Evolutionary conservation across 2,113 vertebrate genomes (phyloP).

Genomic region (Aptenodytes patagonicus): DNA sequence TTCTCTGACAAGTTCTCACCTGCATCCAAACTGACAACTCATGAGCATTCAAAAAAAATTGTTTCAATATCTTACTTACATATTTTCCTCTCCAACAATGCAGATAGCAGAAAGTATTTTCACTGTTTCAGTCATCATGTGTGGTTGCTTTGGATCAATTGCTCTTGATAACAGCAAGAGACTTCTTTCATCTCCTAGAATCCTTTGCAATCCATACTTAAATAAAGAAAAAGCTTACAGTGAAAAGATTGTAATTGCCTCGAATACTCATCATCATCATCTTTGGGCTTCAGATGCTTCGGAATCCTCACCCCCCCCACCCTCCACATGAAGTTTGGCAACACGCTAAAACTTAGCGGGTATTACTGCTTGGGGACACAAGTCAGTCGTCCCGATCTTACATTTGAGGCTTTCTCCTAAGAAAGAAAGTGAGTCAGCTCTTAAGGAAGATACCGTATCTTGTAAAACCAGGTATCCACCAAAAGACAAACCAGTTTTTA

Average conservation of each 20-base stretch:
- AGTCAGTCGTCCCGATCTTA: not conserved
- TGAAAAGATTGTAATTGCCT: not conserved
- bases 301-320: not conserved
- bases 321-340: not conserved
- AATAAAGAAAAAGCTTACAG: not conserved
- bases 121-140: conserved; percentile 97
- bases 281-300: not conserved
- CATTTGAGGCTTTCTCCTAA: not conserved
- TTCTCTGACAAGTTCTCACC: not conserved
- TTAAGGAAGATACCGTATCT: not conserved
- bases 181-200: conserved; percentile 91
- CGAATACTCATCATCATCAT: not conserved
- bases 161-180: conserved; percentile 89
- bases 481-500: not conserved
- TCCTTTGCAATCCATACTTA: conserved; percentile 93
- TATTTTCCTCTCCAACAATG: conserved; percentile 94
- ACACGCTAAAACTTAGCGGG: not conserved
- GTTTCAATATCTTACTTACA: conserved; percentile 75
- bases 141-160: conserved; percentile 92
- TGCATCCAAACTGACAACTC: not conserved
- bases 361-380: accelerated
- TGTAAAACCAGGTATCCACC: not conserved
- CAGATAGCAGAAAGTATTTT: conserved; percentile 97
- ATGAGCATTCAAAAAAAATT: accelerated
- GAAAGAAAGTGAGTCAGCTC: not conserved